Base-by-base conservation (phyloP, 1,140 invertebrate genomes). In the Calycopis cecrops region DNA sequence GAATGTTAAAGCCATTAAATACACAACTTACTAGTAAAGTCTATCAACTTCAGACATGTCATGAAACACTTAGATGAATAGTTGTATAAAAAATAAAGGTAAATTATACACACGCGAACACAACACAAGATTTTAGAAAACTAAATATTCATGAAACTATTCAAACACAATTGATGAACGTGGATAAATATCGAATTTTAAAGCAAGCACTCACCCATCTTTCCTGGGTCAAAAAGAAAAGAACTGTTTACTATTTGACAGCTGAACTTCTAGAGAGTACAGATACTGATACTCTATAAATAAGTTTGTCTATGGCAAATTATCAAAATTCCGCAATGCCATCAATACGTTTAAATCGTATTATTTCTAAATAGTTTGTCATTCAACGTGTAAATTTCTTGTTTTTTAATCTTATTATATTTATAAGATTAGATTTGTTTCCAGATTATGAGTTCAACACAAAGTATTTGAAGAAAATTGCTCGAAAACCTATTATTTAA, bases 191-290 rank as follows among this genome's bases (percentile, higher is more conserved):
- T 63, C 59, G 59, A 37, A 55, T 48, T 49, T 62, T 58, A 59
- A 35, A 42, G 50, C 61, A 60, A 48, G 40, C 64, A 84, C 83
- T 83, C 80, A 86, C 83, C 83, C 83, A 86, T 86, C 78, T 84
- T 83, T 67, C 61, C 69, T 81, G 76, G 78, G 79, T 75, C 72
- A 73, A 62, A 79, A 75, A 73, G 77, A 81, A 86, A 86, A 81
- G 74, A 62, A 71, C 69, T 65, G 47, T 69, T 71, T 74, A 77
- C 76, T 69, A 66, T 65, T 60, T 65, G 66, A 63, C 63, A 69
- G 21, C 21, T 28, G 2, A 28, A 28, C 21, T 28, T 28, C 21
- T 28, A 28, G 2, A 28, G 21, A 28, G 6, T 28, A 28, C 21
- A 28, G 2, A 28, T 28, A 28, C 21, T 28, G 6, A 3, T 2